Percentiles rank a stretch among this genome's conserved stretches.
phyloP scores from a whole-genome alignment of 2,113 vertebrate genomes.

The Centrocercus urophasianus region DNA sequence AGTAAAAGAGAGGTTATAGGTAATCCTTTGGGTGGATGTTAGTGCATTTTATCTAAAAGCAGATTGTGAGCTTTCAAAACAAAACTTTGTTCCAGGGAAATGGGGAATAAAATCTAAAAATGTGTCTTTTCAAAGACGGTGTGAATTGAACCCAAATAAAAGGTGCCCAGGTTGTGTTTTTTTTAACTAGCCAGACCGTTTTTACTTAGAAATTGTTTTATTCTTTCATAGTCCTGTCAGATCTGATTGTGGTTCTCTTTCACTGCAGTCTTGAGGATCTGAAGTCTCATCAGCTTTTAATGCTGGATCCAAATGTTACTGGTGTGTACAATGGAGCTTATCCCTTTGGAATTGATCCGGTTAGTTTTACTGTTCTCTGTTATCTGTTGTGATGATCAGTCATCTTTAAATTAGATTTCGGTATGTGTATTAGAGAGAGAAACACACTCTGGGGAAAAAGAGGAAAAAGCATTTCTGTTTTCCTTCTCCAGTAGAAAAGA shows the following conservation, averaged over 20 bases:
- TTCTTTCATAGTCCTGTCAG: neutral
- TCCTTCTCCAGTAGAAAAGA: neutral
- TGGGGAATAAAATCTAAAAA: neutral
- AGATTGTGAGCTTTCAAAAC: neutral
- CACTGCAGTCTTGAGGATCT: constrained; percentile 59
- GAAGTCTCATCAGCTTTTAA: constrained; percentile 67
- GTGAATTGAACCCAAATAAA: neutral
- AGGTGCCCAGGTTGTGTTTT: neutral
- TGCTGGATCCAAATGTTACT: constrained; percentile 86
- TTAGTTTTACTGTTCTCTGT: constrained; percentile 71
- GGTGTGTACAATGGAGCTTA: constrained; percentile 92
- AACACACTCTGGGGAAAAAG: neutral
- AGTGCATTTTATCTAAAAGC: neutral
- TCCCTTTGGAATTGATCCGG: constrained; percentile 95
- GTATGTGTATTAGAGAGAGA: neutral
- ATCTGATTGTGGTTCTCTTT: neutral
- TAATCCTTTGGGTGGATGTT: neutral
- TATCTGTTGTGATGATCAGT: neutral
- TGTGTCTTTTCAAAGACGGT: neutral
- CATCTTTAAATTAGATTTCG: neutral
- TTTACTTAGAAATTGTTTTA: neutral
- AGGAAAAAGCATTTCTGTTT: neutral
- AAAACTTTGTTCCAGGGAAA: neutral
- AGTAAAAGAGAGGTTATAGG: neutral
- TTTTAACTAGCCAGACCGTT: neutral